Evolutionary conservation across 2,888 invertebrate species (phyloP).

Genomic region (Anticlea derivata): DNA sequence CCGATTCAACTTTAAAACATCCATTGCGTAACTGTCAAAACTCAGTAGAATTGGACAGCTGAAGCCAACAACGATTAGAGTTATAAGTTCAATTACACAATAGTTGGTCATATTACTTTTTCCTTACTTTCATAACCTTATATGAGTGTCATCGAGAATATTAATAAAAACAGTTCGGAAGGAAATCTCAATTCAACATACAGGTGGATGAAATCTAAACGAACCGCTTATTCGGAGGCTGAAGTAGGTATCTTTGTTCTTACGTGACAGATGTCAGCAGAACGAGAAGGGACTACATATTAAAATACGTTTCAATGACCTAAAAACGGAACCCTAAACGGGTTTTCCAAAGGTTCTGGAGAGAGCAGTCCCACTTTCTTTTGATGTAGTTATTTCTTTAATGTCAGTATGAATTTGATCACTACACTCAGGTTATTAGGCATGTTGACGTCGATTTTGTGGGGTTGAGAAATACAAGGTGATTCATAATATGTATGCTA

Average conservation of each 20-base stretch:
- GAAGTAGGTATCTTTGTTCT: constrained; percentile 54
- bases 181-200: background rate
- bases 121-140: too few species aligned
- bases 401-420: constrained; percentile 26
- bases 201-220: background rate
- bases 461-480: background rate
- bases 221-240: constrained; percentile 38
- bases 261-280: constrained; percentile 65
- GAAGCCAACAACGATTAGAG: too few species aligned
- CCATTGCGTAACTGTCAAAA: too few species aligned
- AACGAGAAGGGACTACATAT: constrained; percentile 59
- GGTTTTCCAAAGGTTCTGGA: constrained; percentile 34
- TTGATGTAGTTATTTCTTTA: constrained; percentile 33
- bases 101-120: too few species aligned
- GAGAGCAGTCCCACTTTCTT: constrained; percentile 29
- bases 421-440: constrained; percentile 1
- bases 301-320: constrained; percentile 66
- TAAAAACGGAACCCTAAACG: constrained; percentile 36
- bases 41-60: too few species aligned
- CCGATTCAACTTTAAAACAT: too few species aligned
- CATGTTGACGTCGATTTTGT: constrained; percentile 5
- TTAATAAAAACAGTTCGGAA: too few species aligned
- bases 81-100: too few species aligned
- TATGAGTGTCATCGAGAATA: too few species aligned
- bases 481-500: too few species aligned